phyloP scores from a whole-genome alignment of 2,113 vertebrate species.

The Garra rufa region DNA sequence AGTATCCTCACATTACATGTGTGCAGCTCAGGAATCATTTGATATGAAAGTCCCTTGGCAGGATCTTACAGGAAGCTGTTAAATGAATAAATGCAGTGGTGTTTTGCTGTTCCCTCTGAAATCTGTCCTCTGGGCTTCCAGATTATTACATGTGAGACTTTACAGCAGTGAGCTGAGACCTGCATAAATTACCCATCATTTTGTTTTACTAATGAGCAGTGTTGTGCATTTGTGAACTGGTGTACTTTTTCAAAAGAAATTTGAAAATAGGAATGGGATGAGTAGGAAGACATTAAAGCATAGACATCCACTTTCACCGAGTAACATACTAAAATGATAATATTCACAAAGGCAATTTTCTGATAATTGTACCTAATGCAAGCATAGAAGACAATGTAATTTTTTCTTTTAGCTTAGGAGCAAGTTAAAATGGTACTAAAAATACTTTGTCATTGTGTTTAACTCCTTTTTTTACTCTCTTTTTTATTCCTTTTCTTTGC shows the following conservation, averaged over 20 bases:
- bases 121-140: conserved; percentile 25
- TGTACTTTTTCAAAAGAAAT: conserved; percentile 34
- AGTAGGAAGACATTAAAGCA: not conserved
- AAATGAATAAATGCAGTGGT: not conserved
- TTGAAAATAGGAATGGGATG: conserved; percentile 20
- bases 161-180: conserved; percentile 42
- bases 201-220: conserved; percentile 42
- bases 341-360: not conserved
- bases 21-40: not conserved
- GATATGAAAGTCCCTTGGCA: not conserved
- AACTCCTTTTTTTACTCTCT: not conserved
- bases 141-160: conserved; percentile 33
- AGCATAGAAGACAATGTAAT: not conserved
- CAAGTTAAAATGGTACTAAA: not conserved
- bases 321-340: not conserved
- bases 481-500: not conserved
- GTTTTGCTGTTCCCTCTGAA: not conserved
- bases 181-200: conserved; percentile 43
- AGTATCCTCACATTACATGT: not conserved
- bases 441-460: not conserved
- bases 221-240: conserved; percentile 31
- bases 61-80: not conserved
- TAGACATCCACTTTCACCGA: not conserved
- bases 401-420: not conserved
- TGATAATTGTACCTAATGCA: not conserved